Base-by-base conservation (phyloP, 2,888 invertebrate genomes). In the Platypus cylindrus region DNA sequence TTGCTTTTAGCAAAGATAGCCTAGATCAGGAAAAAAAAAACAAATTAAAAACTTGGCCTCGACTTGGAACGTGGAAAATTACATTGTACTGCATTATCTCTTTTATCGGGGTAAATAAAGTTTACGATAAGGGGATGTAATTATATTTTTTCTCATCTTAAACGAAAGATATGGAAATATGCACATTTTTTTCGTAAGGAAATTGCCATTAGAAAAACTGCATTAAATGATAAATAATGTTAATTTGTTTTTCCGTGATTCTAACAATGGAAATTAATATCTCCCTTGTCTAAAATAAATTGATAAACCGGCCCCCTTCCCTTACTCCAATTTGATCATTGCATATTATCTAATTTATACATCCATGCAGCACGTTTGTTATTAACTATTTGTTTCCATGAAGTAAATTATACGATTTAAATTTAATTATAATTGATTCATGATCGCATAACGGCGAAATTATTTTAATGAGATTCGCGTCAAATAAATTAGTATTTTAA, bases 381-480 rank as follows among this genome's bases (percentile, higher is more conserved):
- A 31, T 32, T 38, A 18, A 17, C 35, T 26, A 26, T 31, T 32
- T 36, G 30, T 35, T 39, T 37, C 32, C 32, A 31, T 32, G 29
- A 32, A 24, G 28, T 29, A 32, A 27, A 35, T 36, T 35, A 39
- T 34, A 39, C 33, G 32, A 40, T 40, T 36, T 32, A 40, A 33
- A 33, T 33, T 34, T 38, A 35, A 38, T 38, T 32, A 38, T 27
- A 34, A 22, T 32, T 40, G 40, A 40, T 40, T 40, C 34, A 37
- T 37, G 29, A 11, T 27, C 18, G 34, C 28, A 25, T 34, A 34
- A 40, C 14, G 22, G 30, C 20, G 36, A 36, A 23, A 36, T 40
- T 40, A 34, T 40, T 37, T 40, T 40, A 40, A 40, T 37, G 37
- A 40, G 33, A 34, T 40, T 37, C 28, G 32, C 31, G 34, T 31